These are phyloP conservation scores for Agrilus planipennis DNA, from an alignment of 1,140 invertebrate species.

Conservation along the genomic window DNA sequence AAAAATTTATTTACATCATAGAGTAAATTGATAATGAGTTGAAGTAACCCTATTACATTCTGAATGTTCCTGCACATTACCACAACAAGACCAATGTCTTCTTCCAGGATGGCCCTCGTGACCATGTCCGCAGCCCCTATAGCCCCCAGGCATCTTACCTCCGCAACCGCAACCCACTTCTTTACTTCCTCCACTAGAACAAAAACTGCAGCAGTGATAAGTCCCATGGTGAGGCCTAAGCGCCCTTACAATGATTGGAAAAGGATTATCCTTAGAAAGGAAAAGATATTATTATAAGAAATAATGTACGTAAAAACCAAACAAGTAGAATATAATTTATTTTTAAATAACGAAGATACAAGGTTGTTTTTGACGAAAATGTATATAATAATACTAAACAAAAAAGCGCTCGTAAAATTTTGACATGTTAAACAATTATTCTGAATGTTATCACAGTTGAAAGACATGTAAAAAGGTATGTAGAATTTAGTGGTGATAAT, in stretches of 20 bases:
- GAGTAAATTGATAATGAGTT: conserved; percentile 42
- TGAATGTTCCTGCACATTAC: conserved; percentile 44
- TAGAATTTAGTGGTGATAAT: too few relatives aligned
- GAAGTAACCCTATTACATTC: conserved; percentile 36
- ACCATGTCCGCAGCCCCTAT: conserved; percentile 67
- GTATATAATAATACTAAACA: too few relatives aligned
- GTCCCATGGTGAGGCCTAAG: conserved; percentile 50
- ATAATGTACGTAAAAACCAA: too few relatives aligned
- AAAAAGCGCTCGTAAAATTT: too few relatives aligned
- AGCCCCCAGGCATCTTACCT: conserved; percentile 59
- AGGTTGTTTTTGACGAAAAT: too few relatives aligned
- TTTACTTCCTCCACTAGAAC: conserved; percentile 60
- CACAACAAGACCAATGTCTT: conserved; percentile 74
- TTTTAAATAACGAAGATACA: too few relatives aligned
- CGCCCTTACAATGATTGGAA: conserved; percentile 41
- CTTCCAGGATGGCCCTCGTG: conserved; percentile 62
- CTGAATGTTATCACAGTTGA: too few relatives aligned
- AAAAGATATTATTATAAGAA: too few relatives aligned
- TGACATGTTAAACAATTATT: too few relatives aligned
- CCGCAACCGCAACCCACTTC: conserved; percentile 56
- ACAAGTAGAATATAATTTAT: too few relatives aligned
- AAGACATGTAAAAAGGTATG: too few relatives aligned
- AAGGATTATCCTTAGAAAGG: conserved; percentile 42
- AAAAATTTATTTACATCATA: conserved; percentile 23
- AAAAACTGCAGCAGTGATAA: conserved; percentile 72